phyloP scores from a whole-genome alignment of 2,113 vertebrate genomes.

The Butastur rufipennis region DNA sequence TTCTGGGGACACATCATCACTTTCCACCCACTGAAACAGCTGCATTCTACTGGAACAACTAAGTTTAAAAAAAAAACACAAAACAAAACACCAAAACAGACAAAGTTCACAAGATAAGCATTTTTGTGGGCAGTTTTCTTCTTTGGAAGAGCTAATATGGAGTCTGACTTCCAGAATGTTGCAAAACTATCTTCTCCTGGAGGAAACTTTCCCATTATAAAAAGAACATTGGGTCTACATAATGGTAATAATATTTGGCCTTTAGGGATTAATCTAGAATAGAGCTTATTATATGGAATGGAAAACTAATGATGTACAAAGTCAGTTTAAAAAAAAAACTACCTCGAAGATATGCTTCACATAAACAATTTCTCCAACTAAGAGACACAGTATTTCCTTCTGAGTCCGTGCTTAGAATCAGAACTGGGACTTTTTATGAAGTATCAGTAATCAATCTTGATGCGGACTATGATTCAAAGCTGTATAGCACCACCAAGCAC shows the following conservation, averaged over 20 bases:
- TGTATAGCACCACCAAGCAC: rapidly evolving
- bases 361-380: not conserved
- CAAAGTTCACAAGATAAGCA: not conserved
- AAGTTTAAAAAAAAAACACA: not conserved
- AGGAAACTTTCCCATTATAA: not conserved
- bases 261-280: not conserved
- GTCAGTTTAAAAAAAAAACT: not conserved
- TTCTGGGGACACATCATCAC: not conserved
- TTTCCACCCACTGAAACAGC: conserved; percentile 11
- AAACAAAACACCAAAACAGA: too few relatives aligned
- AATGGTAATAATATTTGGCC: not conserved
- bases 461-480: not conserved
- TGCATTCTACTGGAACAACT: not conserved
- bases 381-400: not conserved
- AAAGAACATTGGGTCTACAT: not conserved
- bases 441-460: not conserved
- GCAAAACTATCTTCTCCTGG: not conserved
- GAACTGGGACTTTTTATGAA: not conserved
- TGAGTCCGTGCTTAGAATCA: not conserved
- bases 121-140: not conserved
- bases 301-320: not conserved
- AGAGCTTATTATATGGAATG: rapidly evolving
- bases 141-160: not conserved
- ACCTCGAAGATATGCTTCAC: not conserved
- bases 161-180: not conserved